Conservation (phyloP, 2,113 vertebrate genomes). For the Neopipo cinnamomea region DNA sequence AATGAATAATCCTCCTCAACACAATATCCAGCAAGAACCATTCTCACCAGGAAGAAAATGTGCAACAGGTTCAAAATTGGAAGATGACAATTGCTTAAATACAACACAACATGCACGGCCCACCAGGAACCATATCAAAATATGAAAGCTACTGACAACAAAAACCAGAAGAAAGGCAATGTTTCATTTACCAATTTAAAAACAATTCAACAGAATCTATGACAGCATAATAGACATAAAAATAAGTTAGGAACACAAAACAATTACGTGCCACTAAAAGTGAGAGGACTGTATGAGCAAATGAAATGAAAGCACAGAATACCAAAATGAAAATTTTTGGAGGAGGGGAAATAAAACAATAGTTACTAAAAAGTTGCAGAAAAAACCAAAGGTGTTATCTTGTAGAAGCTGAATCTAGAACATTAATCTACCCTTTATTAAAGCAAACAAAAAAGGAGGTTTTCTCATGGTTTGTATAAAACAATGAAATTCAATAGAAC, state of each 20-base stretch:
- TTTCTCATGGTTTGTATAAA: slow-evolving; percentile 7
- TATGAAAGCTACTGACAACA: not conserved
- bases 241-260: slow-evolving; percentile 49
- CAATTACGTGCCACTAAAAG: not conserved
- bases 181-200: slow-evolving; percentile 15
- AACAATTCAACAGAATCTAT: slow-evolving; percentile 19
- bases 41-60: not conserved
- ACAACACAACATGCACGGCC: not conserved
- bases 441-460: slow-evolving; percentile 17
- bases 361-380: not conserved
- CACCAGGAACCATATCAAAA: not conserved
- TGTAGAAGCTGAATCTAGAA: not conserved
- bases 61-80: not conserved
- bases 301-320: not conserved
- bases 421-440: not conserved
- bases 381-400: not conserved
- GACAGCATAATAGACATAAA: slow-evolving; percentile 56
- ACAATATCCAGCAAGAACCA: not conserved
- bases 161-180: slow-evolving; percentile 27
- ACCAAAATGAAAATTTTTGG: slow-evolving; percentile 7
- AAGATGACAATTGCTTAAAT: not conserved
- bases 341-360: not conserved
- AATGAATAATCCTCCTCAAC: not conserved
- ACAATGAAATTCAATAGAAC: not conserved
- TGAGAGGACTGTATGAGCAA: not conserved